Evolutionary conservation across 2,113 vertebrate species (phyloP).

Genomic region (Caretta caretta): DNA sequence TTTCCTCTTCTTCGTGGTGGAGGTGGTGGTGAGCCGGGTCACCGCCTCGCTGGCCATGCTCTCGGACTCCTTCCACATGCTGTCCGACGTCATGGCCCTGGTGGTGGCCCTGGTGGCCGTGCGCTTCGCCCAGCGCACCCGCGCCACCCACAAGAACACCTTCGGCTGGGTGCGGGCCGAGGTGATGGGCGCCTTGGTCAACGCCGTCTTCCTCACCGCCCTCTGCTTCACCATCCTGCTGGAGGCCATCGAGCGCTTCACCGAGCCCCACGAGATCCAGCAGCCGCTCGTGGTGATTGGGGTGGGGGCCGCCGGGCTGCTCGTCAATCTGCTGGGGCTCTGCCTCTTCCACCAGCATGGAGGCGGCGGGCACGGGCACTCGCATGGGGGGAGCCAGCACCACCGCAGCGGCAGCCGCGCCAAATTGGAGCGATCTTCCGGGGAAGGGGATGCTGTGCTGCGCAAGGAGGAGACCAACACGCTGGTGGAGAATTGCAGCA

Average conservation of each 20-base stretch:
- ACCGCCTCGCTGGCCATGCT: constrained; percentile 96
- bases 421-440: constrained; percentile 47
- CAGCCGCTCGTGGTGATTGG: constrained; percentile 87
- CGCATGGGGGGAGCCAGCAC: constrained; percentile 81
- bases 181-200: constrained; percentile 98
- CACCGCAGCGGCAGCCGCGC: constrained; percentile 60
- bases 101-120: constrained; percentile 95
- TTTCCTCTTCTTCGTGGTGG: constrained; percentile 94
- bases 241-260: constrained; percentile 95
- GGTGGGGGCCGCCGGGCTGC: constrained; percentile 87
- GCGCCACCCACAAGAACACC: constrained; percentile 95
- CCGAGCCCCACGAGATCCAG: constrained; percentile 93
- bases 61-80: constrained; percentile 98
- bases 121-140: constrained; percentile 94
- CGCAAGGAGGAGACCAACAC: constrained; percentile 94
- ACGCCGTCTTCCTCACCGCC: constrained; percentile 97
- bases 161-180: constrained; percentile 98
- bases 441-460: constrained; percentile 79
- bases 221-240: constrained; percentile 97
- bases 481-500: constrained; percentile 87
- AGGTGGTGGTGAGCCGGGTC: constrained; percentile 94
- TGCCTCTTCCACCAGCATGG: constrained; percentile 94
- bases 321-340: constrained; percentile 94
- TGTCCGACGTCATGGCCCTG: constrained; percentile 97
- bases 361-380: constrained; percentile 79